Base-by-base conservation (phyloP, 2,797 vertebrate genomes). In the Salmo trutta region DNA sequence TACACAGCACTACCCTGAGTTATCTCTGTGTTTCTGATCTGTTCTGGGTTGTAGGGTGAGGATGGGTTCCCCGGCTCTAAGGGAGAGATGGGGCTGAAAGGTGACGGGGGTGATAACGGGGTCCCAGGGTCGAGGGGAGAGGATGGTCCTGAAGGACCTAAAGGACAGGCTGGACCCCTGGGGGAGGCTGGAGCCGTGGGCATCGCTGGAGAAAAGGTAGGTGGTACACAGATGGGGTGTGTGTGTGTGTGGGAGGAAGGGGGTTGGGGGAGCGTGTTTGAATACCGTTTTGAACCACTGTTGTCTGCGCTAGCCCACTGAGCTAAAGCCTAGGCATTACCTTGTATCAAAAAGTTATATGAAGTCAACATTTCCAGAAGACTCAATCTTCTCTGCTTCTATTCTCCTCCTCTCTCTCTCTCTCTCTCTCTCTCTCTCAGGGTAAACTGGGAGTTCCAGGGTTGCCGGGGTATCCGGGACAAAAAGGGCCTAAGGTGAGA, bases 21-120 rank as follows among this genome's bases (percentile, higher is more conserved):
- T 70, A 5, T 51, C 62, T 41, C 52, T 75, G 4, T 71, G 51
- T 36, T 41, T 41, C 36, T 53, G 52, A 53, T 7, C 16, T 6
- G 56, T 73, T 47, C 17, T n/a, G 24, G 77, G 10, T 1, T n/a
- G 19, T 65, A 99, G 98, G 98, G 98, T 82, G 98, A 99, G 93
- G 98, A 99, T 5, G 98, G 98, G 29, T 99, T 99, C 87, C 95
- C 96, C 0, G 98, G 98, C 15, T 94, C 96, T 80, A 99, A 99
- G 88, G 98, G 98, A 0, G 98, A 99, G 85, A 96, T 98, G 96
- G 98, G 98, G 83, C 91, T 92, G 79, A 99, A 99, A 82, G 98
- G 98, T 17, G 98, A 99, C 66, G 54, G 21, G 88, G 98, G 98
- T 29, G 97, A 99, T 83, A 91, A 96, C 0, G 98, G 98, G 10